These are phyloP conservation scores for Leptodactylus fuscus DNA, from an alignment of 2,113 vertebrate genomes.

Conservation along the genomic window DNA sequence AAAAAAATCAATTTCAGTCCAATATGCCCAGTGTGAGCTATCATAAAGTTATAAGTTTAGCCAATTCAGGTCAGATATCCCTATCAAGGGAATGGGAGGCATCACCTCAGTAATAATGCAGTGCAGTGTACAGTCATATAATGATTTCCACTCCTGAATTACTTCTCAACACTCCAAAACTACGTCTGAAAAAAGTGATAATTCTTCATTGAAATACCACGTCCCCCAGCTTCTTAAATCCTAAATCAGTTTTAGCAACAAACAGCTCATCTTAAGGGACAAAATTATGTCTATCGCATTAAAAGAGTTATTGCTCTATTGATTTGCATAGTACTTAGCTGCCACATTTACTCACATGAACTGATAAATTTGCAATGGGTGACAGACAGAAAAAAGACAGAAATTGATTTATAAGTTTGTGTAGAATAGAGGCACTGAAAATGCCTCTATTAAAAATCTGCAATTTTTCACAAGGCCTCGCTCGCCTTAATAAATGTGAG, in stretches of 20 bases:
- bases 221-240: conserved; percentile 33
- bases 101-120: conserved; percentile 22
- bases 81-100: conserved; percentile 1
- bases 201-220: conserved; percentile 26
- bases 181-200: neutral
- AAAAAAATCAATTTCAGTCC: conserved; percentile 32
- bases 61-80: conserved; percentile 18
- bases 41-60: conserved; percentile 19
- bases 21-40: conserved; percentile 8
- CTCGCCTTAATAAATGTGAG: conserved; percentile 70
- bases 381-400: conserved; percentile 63
- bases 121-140: conserved; percentile 24
- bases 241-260: conserved; percentile 55
- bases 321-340: conserved; percentile 66
- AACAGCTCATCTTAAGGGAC: conserved; percentile 48
- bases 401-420: conserved; percentile 72
- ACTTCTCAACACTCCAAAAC: conserved; percentile 12
- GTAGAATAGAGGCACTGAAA: conserved; percentile 67
- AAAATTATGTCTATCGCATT: conserved; percentile 59
- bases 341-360: conserved; percentile 66
- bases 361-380: conserved; percentile 68
- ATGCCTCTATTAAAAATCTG: conserved; percentile 71
- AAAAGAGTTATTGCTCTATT: conserved; percentile 63
- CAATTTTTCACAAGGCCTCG: conserved; percentile 68
- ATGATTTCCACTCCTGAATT: conserved; percentile 10